These are phyloP conservation scores for Dioctria rufipes DNA, from an alignment of 2,888 invertebrate genomes.

Conservation along the genomic window DNA sequence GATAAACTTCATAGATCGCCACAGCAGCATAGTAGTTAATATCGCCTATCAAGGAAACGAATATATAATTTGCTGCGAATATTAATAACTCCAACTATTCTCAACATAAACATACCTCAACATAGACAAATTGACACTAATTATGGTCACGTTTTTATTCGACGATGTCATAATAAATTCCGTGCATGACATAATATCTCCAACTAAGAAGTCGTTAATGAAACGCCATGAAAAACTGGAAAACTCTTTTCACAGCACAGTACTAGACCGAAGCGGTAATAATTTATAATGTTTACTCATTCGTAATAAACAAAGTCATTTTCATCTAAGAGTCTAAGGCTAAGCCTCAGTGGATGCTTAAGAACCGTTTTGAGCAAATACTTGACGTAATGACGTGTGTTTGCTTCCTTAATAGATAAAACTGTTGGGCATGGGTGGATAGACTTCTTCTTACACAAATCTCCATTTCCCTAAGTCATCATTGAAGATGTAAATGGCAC, in stretches of 20 bases:
- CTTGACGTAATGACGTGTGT: constrained; percentile 39
- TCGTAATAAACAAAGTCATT: constrained; percentile 34
- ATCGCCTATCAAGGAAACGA: constrained; percentile 17
- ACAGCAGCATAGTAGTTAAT: not conserved
- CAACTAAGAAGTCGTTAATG: not conserved
- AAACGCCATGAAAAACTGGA: not conserved
- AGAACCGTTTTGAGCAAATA: constrained; percentile 33
- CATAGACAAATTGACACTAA: constrained; percentile 31
- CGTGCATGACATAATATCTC: constrained; percentile 23
- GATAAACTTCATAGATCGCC: no score
- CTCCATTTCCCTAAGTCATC: no score
- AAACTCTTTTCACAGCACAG: not conserved
- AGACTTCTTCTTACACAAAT: no score
- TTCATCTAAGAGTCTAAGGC: not conserved
- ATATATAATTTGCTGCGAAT: constrained; percentile 6
- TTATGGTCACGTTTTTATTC: constrained; percentile 33
- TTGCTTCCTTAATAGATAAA: not conserved
- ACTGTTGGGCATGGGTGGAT: no score
- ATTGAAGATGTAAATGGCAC: no score
- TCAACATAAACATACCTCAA: constrained; percentile 1
- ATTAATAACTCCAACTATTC: constrained; percentile 2
- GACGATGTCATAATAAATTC: constrained; percentile 31
- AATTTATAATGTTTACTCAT: constrained; percentile 25
- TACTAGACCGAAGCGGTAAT: not conserved
- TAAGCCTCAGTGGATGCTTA: constrained; percentile 1